phyloP scores from a whole-genome alignment of 2,888 invertebrate species.

The Gari tellinella region DNA sequence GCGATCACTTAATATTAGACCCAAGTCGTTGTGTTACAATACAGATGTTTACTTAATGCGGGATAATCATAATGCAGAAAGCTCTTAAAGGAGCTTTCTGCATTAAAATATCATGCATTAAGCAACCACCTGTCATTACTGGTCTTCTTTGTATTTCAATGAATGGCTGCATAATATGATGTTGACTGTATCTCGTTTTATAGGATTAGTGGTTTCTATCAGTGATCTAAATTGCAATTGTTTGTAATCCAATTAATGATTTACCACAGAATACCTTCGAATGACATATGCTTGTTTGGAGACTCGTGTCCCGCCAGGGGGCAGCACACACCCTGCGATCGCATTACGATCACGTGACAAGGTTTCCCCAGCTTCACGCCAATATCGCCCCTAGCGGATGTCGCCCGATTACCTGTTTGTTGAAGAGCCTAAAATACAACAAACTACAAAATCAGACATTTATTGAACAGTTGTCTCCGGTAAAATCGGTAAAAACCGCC shows the following conservation, averaged over 20 bases:
- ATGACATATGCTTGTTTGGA: constrained; percentile 34
- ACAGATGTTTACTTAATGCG: too few relatives aligned
- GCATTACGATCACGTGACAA: not conserved
- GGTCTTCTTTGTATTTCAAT: too few relatives aligned
- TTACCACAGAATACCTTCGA: constrained; percentile 26
- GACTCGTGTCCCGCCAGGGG: constrained; percentile 20
- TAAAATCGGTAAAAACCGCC: too few relatives aligned
- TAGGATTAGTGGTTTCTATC: constrained; percentile 49
- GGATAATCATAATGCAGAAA: too few relatives aligned
- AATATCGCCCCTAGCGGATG: constrained; percentile 7
- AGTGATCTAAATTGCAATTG: constrained; percentile 57
- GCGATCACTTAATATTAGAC: too few relatives aligned
- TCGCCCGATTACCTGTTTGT: constrained; percentile 31
- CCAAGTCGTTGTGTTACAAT: too few relatives aligned
- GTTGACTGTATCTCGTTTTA: constrained; percentile 37
- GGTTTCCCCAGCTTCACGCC: not conserved
- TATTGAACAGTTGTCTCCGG: constrained; percentile 12
- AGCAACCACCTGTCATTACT: too few relatives aligned
- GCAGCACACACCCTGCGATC: constrained; percentile 8
- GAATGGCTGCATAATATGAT: too few relatives aligned
- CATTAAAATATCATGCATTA: too few relatives aligned
- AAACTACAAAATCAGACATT: constrained; percentile 46
- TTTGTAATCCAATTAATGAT: constrained; percentile 56
- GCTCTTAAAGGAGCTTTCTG: too few relatives aligned
- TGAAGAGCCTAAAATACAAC: constrained; percentile 46